These are phyloP conservation scores for Halocynthia roretzi DNA, from an alignment of 23 tunicate genomes.

Conservation along the genomic window DNA sequence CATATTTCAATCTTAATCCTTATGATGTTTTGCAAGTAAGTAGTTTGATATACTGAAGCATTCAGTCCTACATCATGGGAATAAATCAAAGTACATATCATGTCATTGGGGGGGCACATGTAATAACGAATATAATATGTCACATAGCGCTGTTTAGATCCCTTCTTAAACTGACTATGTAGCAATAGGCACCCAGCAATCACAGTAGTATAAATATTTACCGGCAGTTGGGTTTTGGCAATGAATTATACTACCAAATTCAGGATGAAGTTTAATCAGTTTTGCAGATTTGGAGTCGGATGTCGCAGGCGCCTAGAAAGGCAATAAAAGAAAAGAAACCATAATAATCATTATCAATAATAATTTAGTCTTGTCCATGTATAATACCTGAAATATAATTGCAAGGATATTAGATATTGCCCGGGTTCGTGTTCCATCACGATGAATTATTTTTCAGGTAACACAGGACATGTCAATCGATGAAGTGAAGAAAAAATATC, in stretches of 20 bases:
- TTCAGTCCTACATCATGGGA: not conserved
- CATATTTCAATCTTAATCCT: slow-evolving; percentile 94
- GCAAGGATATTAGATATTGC: not conserved
- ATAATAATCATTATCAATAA: not conserved
- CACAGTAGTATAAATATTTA: too few relatives aligned
- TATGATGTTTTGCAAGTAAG: slow-evolving; percentile 89
- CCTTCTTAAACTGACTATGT: not conserved
- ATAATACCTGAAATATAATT: not conserved
- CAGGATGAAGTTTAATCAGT: too few relatives aligned
- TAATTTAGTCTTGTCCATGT: not conserved
- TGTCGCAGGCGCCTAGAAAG: too few relatives aligned
- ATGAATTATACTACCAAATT: too few relatives aligned
- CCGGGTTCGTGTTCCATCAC: too few relatives aligned
- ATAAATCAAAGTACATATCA: too few relatives aligned
- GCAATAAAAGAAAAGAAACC: not conserved
- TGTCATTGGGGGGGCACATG: too few relatives aligned
- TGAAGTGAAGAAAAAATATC: slow-evolving; percentile 81
- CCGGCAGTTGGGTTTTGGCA: too few relatives aligned
- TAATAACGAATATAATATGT: not conserved
- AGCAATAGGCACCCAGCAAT: too few relatives aligned
- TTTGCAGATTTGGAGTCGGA: too few relatives aligned
- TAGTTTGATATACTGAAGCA: not conserved
- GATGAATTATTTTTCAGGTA: slow-evolving; percentile 13
- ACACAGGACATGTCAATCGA: slow-evolving; percentile 64
- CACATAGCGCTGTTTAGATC: not conserved